Evolutionary conservation across 1,140 invertebrate genomes (phyloP).

Genomic region (Eulimnadia texana): DNA sequence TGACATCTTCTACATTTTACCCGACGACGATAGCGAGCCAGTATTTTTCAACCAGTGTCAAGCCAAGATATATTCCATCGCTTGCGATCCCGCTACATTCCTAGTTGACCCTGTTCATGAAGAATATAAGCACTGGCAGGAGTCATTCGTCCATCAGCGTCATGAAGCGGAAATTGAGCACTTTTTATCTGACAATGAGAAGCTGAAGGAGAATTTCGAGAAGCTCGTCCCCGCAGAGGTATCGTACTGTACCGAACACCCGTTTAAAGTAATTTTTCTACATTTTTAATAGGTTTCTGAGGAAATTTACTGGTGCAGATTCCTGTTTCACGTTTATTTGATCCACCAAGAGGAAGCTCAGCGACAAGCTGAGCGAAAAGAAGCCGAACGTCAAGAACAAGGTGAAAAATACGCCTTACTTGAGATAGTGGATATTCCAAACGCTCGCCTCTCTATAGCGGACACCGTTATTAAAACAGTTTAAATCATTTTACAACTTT

Average conservation of each 20-base stretch:
- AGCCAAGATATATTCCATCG: constrained; percentile 27
- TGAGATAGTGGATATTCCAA: background rate
- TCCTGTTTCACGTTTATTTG: constrained; percentile 32
- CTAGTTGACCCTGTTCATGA: constrained; percentile 28
- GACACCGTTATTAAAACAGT: too few species aligned
- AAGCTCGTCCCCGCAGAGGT: constrained; percentile 27
- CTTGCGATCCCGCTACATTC: constrained; percentile 32
- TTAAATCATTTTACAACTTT: too few species aligned
- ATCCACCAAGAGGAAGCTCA: constrained; percentile 28
- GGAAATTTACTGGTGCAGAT: constrained; percentile 33
- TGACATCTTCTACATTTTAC: constrained; percentile 46
- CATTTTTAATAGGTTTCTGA: constrained; percentile 26
- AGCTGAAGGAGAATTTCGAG: constrained; percentile 31
- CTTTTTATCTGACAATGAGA: constrained; percentile 28
- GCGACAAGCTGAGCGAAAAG: constrained; percentile 26
- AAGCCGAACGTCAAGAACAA: constrained; percentile 11
- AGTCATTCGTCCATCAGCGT: constrained; percentile 28
- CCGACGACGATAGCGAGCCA: constrained; percentile 50
- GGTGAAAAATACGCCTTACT: background rate
- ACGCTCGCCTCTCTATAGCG: too few species aligned
- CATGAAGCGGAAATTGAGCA: constrained; percentile 31
- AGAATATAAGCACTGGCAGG: constrained; percentile 29
- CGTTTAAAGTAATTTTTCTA: background rate
- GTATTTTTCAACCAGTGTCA: constrained; percentile 36
- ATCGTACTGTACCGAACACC: background rate